These are phyloP conservation scores for Probaryconus sp. DNA, from an alignment of 1,140 invertebrate genomes.

Conservation along the genomic window DNA sequence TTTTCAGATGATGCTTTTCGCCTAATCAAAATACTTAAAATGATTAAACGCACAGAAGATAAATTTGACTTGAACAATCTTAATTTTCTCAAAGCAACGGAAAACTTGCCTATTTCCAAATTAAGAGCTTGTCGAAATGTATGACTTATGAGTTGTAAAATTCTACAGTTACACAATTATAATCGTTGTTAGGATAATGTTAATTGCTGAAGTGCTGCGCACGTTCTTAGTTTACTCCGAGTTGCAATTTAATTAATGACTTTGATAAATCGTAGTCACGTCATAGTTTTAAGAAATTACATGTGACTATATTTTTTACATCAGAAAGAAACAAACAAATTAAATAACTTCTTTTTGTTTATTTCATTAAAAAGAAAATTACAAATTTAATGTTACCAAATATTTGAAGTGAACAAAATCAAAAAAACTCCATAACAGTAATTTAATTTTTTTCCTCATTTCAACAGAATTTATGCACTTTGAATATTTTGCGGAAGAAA, in stretches of 20 bases:
- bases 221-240: conserved; percentile 46
- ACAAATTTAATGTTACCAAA: too few species aligned
- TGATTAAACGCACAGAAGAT: too few species aligned
- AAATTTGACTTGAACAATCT: conserved; percentile 11
- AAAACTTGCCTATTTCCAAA: conserved; percentile 37
- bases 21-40: too few species aligned
- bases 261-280: conserved; percentile 20
- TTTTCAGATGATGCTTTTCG: too few species aligned
- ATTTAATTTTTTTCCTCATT: too few species aligned
- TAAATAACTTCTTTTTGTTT: too few species aligned
- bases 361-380: too few species aligned
- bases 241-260: conserved; percentile 40
- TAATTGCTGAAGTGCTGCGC: conserved; percentile 37
- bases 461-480: too few species aligned
- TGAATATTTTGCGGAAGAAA: too few species aligned
- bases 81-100: conserved; percentile 19
- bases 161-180: conserved; percentile 27
- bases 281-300: conserved; percentile 24
- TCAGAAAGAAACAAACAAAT: neutral
- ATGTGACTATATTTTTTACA: conserved; percentile 28
- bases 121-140: conserved; percentile 39
- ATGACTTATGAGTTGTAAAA: conserved; percentile 48
- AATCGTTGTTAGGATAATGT: conserved; percentile 39
- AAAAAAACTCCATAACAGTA: too few species aligned
- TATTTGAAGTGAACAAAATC: too few species aligned